Conservation (phyloP, 2,888 invertebrate genomes). For the Sacculina carcini region DNA sequence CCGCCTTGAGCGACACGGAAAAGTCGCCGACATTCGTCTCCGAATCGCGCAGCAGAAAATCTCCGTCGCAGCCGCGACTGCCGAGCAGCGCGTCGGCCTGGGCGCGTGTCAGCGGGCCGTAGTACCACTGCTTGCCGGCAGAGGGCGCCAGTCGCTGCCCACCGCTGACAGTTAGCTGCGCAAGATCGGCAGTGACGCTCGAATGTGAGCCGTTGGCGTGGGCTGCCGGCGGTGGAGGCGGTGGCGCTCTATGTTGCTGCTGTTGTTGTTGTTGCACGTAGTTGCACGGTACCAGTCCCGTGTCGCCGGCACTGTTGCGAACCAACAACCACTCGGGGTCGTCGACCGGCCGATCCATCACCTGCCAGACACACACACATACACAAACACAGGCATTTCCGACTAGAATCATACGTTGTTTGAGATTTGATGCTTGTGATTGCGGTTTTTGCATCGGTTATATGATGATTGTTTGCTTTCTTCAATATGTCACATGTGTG, state of each 20-base stretch:
- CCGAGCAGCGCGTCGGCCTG: slow-evolving; percentile 89
- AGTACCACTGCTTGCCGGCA: slow-evolving; percentile 81
- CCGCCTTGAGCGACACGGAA: slow-evolving; percentile 91
- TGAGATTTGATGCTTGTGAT: no score
- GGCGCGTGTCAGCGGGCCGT: slow-evolving; percentile 76
- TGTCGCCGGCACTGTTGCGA: slow-evolving; percentile 58
- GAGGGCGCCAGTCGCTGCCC: slow-evolving; percentile 31
- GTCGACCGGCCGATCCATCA: slow-evolving; percentile 78
- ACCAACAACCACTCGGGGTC: slow-evolving; percentile 99
- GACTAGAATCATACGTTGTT: no score
- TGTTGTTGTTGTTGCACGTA: slow-evolving; percentile 34
- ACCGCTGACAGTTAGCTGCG: background rate
- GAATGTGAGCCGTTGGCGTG: slow-evolving; percentile 1
- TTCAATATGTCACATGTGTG: no score
- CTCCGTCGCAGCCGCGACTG: slow-evolving; percentile 85
- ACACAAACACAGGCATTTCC: no score
- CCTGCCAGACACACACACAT: background rate
- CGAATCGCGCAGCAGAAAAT: slow-evolving; percentile 93
- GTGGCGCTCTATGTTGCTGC: slow-evolving; percentile 6
- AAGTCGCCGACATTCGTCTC: slow-evolving; percentile 98
- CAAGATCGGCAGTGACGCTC: background rate
- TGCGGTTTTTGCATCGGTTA: no score
- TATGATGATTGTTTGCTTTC: no score
- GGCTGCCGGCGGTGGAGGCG: slow-evolving; percentile 8
- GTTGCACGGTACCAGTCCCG: slow-evolving; percentile 78